phyloP scores from a whole-genome alignment of 1,140 invertebrate genomes.

The Megalopta genalis region DNA sequence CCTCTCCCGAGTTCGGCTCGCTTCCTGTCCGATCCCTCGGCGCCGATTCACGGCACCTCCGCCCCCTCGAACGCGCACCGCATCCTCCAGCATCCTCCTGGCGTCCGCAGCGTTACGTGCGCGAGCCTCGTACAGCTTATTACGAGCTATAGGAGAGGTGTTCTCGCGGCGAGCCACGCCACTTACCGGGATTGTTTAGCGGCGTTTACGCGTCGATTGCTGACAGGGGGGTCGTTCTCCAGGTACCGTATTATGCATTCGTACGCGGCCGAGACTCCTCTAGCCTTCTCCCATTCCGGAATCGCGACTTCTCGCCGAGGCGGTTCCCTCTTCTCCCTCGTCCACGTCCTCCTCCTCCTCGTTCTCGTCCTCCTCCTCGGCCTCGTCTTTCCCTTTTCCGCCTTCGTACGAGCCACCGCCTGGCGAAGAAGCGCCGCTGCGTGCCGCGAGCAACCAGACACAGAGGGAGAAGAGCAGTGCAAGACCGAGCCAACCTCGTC shows the following conservation, averaged over 20 bases:
- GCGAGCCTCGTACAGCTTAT: slow-evolving; percentile 49
- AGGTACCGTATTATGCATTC: slow-evolving; percentile 49
- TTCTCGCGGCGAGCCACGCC: slow-evolving; percentile 55
- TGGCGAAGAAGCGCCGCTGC: not conserved
- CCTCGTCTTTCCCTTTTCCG: too few relatives aligned
- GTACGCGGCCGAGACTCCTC: slow-evolving; percentile 1
- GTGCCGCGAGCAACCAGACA: not conserved
- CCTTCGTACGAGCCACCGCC: not conserved
- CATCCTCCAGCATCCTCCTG: not conserved
- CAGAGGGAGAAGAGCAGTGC: not conserved
- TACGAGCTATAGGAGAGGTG: slow-evolving; percentile 57
- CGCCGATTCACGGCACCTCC: not conserved
- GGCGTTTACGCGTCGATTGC: slow-evolving; percentile 67
- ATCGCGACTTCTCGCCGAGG: too few relatives aligned
- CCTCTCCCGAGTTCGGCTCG: not conserved
- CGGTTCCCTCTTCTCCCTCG: too few relatives aligned
- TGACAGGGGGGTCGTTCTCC: slow-evolving; percentile 51
- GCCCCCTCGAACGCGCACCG: not conserved
- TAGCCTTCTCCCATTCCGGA: slow-evolving; percentile 2
- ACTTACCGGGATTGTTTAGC: slow-evolving; percentile 69
- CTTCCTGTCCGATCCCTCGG: slow-evolving; percentile 17
- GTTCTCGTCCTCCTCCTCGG: not conserved
- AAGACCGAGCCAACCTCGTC: not conserved
- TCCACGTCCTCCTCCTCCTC: not conserved
- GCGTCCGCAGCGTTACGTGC: slow-evolving; percentile 9